phyloP scores from a whole-genome alignment of 2,113 vertebrate species.

The Percina caprodes region DNA sequence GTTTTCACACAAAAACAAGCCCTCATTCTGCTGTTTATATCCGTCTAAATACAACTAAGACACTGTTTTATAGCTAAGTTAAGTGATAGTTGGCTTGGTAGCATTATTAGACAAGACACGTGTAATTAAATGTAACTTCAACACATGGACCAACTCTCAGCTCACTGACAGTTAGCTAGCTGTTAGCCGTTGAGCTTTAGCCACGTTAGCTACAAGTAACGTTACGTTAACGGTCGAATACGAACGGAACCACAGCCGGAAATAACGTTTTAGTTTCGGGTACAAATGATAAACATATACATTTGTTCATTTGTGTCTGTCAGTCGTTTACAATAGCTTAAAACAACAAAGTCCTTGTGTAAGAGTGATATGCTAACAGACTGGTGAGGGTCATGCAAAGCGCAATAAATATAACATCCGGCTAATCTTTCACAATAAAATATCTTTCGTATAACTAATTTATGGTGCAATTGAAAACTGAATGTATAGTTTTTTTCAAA shows the following conservation, averaged over 20 bases:
- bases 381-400: accelerated
- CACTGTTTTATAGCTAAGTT: too few species aligned
- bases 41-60: background rate
- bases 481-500: background rate
- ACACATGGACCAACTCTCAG: constrained; percentile 1
- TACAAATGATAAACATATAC: background rate
- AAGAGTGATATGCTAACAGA: background rate
- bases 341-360: background rate
- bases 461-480: background rate
- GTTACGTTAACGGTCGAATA: background rate
- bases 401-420: background rate
- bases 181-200: constrained; percentile 31
- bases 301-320: background rate
- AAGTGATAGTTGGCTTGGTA: accelerated
- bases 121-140: background rate
- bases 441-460: accelerated
- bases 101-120: background rate
- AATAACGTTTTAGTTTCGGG: background rate
- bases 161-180: background rate
- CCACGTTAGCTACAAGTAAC: background rate
- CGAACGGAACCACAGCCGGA: background rate
- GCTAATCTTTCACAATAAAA: constrained; percentile 34
- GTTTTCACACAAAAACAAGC: constrained; percentile 9
- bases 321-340: background rate
- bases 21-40: constrained; percentile 43